phyloP scores from a whole-genome alignment of 2,888 invertebrate genomes.

The Cinara cedri region DNA sequence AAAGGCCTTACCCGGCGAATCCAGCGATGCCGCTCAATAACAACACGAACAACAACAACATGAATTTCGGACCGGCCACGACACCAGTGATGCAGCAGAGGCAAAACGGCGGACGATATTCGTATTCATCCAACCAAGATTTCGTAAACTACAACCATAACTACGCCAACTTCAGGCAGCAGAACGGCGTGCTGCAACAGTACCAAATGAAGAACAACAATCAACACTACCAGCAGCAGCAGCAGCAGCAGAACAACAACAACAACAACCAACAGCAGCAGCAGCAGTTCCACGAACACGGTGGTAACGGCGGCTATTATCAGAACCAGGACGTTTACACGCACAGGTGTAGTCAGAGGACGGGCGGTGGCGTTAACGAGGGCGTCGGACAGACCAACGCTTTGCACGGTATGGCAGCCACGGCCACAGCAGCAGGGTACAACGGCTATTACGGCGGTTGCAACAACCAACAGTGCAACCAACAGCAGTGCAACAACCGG shows the following conservation, averaged over 20 bases:
- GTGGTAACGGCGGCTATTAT: constrained; percentile 3
- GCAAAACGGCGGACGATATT: constrained; percentile 64
- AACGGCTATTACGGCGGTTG: constrained; percentile 46
- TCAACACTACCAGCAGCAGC: constrained; percentile 64
- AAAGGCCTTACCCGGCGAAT: constrained; percentile 59
- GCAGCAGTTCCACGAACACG: constrained; percentile 36
- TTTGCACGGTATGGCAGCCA: neutral
- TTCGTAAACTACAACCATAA: constrained; percentile 64
- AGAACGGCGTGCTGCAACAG: constrained; percentile 64
- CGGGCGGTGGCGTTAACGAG: constrained; percentile 63
- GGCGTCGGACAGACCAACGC: constrained; percentile 38
- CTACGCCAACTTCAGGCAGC: constrained; percentile 60
- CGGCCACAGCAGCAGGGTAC: constrained; percentile 3
- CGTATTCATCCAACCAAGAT: constrained; percentile 59
- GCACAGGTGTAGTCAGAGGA: constrained; percentile 49
- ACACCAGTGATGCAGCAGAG: constrained; percentile 61
- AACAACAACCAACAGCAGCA: constrained; percentile 9
- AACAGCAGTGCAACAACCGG: constrained; percentile 56
- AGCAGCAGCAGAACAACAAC: constrained; percentile 12
- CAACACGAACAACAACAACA: constrained; percentile 63
- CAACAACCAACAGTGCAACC: constrained; percentile 53
- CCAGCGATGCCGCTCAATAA: constrained; percentile 61
- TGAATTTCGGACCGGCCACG: constrained; percentile 56
- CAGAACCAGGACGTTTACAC: constrained; percentile 24
- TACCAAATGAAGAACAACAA: constrained; percentile 32